phyloP scores from a whole-genome alignment of 2,888 invertebrate species.

The Melinaea marsaeus region DNA sequence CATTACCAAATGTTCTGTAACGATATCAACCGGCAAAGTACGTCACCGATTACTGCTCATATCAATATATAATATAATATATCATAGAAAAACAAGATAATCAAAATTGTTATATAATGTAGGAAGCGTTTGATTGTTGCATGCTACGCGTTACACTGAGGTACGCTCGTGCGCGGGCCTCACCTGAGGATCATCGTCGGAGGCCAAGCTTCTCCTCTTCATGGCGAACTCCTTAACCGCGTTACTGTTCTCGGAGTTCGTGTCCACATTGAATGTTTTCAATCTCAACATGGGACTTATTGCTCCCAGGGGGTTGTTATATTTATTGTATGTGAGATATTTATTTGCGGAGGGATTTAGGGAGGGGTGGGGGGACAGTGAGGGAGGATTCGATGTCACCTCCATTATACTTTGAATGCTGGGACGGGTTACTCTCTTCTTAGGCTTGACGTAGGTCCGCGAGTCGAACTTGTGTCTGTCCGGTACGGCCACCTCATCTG shows the following conservation, averaged over 20 bases:
- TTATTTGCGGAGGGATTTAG: conserved; percentile 50
- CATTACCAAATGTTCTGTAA: conserved; percentile 24
- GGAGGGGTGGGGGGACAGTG: conserved; percentile 47
- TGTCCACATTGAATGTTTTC: conserved; percentile 70
- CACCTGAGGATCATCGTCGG: conserved; percentile 69
- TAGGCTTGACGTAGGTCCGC: conserved; percentile 83
- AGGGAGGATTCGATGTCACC: conserved; percentile 50
- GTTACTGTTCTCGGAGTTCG: conserved; percentile 60
- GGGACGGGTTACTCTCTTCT: conserved; percentile 77
- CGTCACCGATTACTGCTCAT: conserved; percentile 21
- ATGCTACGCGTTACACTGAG: not conserved
- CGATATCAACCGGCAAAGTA: conserved; percentile 25
- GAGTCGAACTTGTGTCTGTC: conserved; percentile 80
- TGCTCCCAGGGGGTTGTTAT: conserved; percentile 57
- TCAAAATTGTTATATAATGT: conserved; percentile 3
- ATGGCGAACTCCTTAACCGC: conserved; percentile 59
- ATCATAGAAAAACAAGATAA: conserved; percentile 20
- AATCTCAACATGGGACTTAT: conserved; percentile 63
- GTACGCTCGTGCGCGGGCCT: not conserved
- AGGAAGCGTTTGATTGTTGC: conserved; percentile 6
- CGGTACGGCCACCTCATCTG: conserved; percentile 58
- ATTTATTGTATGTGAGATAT: conserved; percentile 70
- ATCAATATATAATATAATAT: conserved; percentile 12
- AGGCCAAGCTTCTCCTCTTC: conserved; percentile 62
- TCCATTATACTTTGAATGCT: conserved; percentile 78